Base-by-base conservation (phyloP, 92 coral and sea anemone genomes). In the Anthopleura xanthogrammica region DNA sequence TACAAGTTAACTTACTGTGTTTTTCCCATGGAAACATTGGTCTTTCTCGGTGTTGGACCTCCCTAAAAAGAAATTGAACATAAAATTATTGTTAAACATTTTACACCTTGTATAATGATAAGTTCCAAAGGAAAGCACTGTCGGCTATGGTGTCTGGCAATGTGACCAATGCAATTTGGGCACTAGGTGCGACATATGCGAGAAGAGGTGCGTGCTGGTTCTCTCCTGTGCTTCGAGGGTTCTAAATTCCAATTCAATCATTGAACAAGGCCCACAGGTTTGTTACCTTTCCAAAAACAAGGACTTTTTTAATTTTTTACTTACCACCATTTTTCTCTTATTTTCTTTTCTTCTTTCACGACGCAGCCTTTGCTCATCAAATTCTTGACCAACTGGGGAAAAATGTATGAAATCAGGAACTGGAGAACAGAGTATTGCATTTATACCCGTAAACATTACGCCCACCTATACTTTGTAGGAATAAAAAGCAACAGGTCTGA, bases 311-410 rank as follows among this genome's bases (percentile, higher is more conserved):
- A 20, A 14, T n/a, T 2, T 0, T n/a, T 36, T 23, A 62, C 83
- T 54, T 65, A 83, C 85, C 89, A 97, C 98, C 98, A 94, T 86
- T 81, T 94, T 97, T 66, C 98, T 87, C 54, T 95, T 95, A 79
- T 97, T 97, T 80, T 97, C 99, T 70, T 97, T 97, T 56, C 90
- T 84, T 87, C 98, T 94, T 76, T 97, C 99, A 66, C 99, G 82
- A 77, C 99, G 89, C 29, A 97, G 71, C 62, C 95, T 83, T 77
- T 87, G 93, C 82, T 97, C 99, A 80, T 97, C 99, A 54, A 92
- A 97, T 60, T 94, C 99, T 80, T 92, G 97, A 84, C 99, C 93
- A 77, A 88, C 99, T 97, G 77, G 36, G 56, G 40, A 22, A 23
- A 20, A 48, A 80, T 56, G 11, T 7, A 6, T 17, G 6, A 20